Base-by-base conservation (phyloP, 2,888 invertebrate genomes). In the Cataglyphis livida region DNA sequence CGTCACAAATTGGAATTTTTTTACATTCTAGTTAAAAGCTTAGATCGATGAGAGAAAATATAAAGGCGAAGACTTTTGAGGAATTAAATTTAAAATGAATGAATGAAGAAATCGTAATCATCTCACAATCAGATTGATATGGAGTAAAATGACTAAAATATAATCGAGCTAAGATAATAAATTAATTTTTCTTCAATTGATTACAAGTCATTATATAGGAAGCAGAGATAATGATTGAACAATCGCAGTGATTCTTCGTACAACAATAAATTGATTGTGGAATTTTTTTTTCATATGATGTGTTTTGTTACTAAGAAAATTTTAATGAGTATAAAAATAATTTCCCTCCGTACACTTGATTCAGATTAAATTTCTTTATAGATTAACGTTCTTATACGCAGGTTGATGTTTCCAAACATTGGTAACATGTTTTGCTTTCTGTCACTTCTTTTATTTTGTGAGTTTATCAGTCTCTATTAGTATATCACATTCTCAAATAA, bases 1-100 rank as follows among this genome's bases (percentile, higher is more conserved):
- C 41, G 4, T 10, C 7, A 32, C 3, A 73, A 38, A 32, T 71
- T n/a, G 2, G 41, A 44, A 4, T n/a, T 12, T 18, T 32, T 9
- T 65, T 61, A 70, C 9, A 68, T 59, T 44, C 18, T 59, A 59
- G 0, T 21, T 41, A 7, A 0, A 57, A 73, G 38, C 38, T 73
- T 71, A 21, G 21, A 78, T 25, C 44, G 59, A 78, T 44, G 59
- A 73, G 57, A 74, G 21, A 59, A 41, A 71, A 32, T 18, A 21
- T 32, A 3, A 57, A 54, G n/a, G 57, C 28, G 12, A 76, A 51
- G 10, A 64, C 18, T 65, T 21, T 18, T 44, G 32, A 35, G 1
- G 44, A 0, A 44, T 32, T 6, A 32, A 62, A 44, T 62, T 3
- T 44, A 73, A 38, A 28, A 41, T 6, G 12, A 18, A 25, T 71